These are phyloP conservation scores for Macrosteles quadrilineatus DNA, from an alignment of 1,140 invertebrate species.

Conservation along the genomic window DNA sequence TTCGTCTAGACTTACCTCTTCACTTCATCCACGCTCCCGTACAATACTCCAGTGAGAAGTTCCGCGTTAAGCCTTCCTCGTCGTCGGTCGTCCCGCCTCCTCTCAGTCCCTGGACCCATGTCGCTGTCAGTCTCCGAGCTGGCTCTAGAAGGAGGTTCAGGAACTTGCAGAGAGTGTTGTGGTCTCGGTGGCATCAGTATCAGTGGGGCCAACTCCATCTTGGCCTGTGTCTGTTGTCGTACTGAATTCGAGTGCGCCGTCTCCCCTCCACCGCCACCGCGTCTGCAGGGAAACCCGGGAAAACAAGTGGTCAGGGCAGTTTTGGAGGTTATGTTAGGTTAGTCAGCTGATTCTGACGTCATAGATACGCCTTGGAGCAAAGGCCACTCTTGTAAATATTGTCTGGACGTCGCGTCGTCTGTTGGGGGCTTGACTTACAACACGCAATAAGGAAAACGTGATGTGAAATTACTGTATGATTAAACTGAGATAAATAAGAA, in stretches of 20 bases:
- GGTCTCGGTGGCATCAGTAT: neutral
- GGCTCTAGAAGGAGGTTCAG: neutral
- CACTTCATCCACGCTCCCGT: constrained; percentile 48
- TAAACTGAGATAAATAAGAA: too few relatives aligned
- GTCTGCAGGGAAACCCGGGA: constrained; percentile 1
- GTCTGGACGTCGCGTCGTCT: too few relatives aligned
- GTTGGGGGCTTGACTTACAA: too few relatives aligned
- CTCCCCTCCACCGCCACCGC: neutral
- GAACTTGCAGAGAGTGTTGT: neutral
- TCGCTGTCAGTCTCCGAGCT: constrained; percentile 4
- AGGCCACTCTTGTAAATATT: too few relatives aligned
- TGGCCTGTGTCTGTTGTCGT: too few relatives aligned
- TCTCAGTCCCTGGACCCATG: neutral
- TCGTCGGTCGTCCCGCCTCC: constrained; percentile 48
- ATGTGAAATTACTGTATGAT: too few relatives aligned
- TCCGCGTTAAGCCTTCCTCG: constrained; percentile 53
- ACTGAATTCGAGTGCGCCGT: too few relatives aligned
- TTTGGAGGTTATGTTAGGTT: too few relatives aligned
- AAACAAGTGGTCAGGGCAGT: too few relatives aligned
- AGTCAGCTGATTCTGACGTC: too few relatives aligned
- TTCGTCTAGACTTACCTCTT: constrained; percentile 53
- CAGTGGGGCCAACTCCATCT: neutral
- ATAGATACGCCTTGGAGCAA: too few relatives aligned
- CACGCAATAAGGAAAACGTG: too few relatives aligned
- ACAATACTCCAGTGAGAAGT: constrained; percentile 51